Percentiles rank a stretch among this genome's conserved stretches.
phyloP scores from a whole-genome alignment of 1,140 invertebrate genomes.

The Drosophila ficusphila region DNA sequence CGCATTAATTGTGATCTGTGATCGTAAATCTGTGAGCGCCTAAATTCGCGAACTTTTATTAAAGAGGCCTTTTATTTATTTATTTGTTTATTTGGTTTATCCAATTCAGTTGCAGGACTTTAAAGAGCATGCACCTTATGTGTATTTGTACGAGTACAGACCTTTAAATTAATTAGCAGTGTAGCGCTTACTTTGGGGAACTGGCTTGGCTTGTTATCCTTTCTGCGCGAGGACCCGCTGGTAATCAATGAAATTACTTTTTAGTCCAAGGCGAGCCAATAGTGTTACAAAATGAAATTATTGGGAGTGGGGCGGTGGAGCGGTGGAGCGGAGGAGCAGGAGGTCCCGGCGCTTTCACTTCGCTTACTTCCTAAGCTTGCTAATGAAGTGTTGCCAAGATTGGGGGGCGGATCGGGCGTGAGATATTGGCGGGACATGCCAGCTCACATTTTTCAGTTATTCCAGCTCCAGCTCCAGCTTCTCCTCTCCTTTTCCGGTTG shows the following conservation, averaged over 20 bases:
- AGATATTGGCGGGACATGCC: conserved; percentile 44
- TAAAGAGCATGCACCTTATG: too few species aligned
- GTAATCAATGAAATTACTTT: conserved; percentile 83
- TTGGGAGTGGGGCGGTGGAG: conserved; percentile 40
- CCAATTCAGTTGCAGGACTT: too few species aligned
- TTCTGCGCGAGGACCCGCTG: conserved; percentile 42
- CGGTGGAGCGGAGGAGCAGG: neutral
- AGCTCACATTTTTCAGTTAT: conserved; percentile 76
- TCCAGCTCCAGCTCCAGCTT: conserved; percentile 1
- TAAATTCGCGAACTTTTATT: too few species aligned
- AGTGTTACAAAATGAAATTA: conserved; percentile 78
- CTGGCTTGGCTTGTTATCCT: conserved; percentile 63
- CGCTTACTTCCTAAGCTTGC: conserved; percentile 49
- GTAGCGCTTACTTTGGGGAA: conserved; percentile 3
- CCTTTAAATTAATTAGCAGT: neutral
- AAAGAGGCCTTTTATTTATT: too few species aligned
- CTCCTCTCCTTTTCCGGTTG: conserved; percentile 24
- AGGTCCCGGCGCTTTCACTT: conserved; percentile 39
- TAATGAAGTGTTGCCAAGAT: conserved; percentile 78
- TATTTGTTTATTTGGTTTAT: too few species aligned
- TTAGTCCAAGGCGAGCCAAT: conserved; percentile 71
- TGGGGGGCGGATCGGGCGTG: conserved; percentile 4
- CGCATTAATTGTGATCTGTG: too few species aligned
- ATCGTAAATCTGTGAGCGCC: too few species aligned
- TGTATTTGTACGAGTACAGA: too few species aligned